A percentile compares a stretch with the other conserved stretches of the same genome.
phyloP scores from a whole-genome alignment of 2,797 vertebrate species.

The Onychomys leucogaster region DNA sequence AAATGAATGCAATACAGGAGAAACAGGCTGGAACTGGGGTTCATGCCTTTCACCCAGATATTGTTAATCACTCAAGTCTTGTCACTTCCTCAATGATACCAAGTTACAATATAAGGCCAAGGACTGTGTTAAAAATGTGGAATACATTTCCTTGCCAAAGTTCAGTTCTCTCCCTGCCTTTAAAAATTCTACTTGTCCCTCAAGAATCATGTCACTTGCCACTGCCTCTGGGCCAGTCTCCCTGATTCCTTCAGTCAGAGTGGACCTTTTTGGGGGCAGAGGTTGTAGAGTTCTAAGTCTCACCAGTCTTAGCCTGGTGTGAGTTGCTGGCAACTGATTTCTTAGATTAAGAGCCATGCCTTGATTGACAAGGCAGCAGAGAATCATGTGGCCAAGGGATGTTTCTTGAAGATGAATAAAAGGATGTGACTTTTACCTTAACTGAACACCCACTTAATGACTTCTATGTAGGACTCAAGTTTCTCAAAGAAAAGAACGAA shows the following conservation, averaged over 20 bases:
- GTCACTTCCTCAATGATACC: neutral
- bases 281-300: neutral
- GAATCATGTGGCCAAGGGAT: neutral
- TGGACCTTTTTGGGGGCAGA: neutral
- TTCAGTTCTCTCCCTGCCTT: neutral
- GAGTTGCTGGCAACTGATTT: neutral
- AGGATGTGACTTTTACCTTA: neutral
- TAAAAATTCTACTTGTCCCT: neutral
- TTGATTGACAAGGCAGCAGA: neutral
- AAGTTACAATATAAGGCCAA: neutral
- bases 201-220: neutral
- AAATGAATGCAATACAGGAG: neutral
- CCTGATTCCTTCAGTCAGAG: neutral
- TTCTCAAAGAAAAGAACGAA: neutral
- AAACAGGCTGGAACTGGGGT: neutral
- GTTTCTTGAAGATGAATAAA: conserved; percentile 9
- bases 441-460: neutral
- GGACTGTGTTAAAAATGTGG: neutral
- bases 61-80: neutral
- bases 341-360: neutral
- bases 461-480: neutral
- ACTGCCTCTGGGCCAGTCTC: neutral
- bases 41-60: neutral
- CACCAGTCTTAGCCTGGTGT: neutral
- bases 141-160: neutral